Evolutionary conservation across 2,888 invertebrate genomes (phyloP).

Genomic region (Carterocephalus palaemon): DNA sequence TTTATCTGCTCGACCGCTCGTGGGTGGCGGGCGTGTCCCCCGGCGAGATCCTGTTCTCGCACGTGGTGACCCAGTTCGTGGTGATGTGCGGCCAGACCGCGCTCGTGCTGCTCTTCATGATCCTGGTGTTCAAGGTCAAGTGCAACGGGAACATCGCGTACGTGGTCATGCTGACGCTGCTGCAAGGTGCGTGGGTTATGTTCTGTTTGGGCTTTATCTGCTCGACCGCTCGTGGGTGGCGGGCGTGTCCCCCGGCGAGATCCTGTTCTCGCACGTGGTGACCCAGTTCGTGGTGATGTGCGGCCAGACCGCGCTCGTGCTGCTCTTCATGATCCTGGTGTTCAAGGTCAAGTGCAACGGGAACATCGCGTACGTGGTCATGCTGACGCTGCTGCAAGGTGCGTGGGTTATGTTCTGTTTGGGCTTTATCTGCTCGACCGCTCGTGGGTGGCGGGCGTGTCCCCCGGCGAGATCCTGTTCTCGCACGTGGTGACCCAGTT

Average conservation of each 20-base stretch:
- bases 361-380: constrained; percentile 89
- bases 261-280: constrained; percentile 94
- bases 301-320: constrained; percentile 93
- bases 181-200: constrained; percentile 81
- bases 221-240: constrained; percentile 96
- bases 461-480: constrained; percentile 93
- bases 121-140: constrained; percentile 92
- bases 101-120: constrained; percentile 93
- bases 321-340: constrained; percentile 94
- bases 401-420: constrained; percentile 23
- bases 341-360: constrained; percentile 95
- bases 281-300: constrained; percentile 97
- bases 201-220: constrained; percentile 61
- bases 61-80: constrained; percentile 95
- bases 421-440: constrained; percentile 92
- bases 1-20: constrained; percentile 93
- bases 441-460: constrained; percentile 96
- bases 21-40: constrained; percentile 96
- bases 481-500: constrained; percentile 97
- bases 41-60: constrained; percentile 94
- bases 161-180: constrained; percentile 90
- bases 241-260: constrained; percentile 94
- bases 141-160: constrained; percentile 92
- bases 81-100: constrained; percentile 97
- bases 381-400: constrained; percentile 92